Evolutionary conservation across 2,888 invertebrate genomes (phyloP).

Genomic region (Archips xylosteana): DNA sequence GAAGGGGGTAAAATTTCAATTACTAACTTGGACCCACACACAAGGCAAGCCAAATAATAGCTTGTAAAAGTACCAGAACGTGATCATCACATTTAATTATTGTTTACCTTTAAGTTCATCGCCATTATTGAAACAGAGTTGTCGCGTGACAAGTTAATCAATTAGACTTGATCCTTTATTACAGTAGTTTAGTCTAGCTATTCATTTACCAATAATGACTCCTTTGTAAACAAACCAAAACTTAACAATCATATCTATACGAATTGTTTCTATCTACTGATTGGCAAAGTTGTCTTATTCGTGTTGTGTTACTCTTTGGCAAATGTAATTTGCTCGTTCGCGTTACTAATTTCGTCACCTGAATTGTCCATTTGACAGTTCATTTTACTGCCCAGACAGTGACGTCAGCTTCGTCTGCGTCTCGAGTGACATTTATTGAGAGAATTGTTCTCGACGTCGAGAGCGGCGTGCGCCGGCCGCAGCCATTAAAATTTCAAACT

Average conservation of each 20-base stretch:
- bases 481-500: slow-evolving; percentile 13
- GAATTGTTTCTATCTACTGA: slow-evolving; percentile 53
- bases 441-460: background rate
- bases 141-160: background rate
- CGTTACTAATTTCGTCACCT: slow-evolving; percentile 31
- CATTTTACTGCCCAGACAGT: slow-evolving; percentile 29
- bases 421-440: slow-evolving; percentile 33
- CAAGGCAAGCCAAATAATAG: no score
- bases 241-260: slow-evolving; percentile 21
- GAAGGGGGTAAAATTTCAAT: no score
- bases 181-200: slow-evolving; percentile 11
- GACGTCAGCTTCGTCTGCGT: slow-evolving; percentile 30
- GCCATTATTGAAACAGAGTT: background rate
- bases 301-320: slow-evolving; percentile 41
- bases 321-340: slow-evolving; percentile 8
- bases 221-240: slow-evolving; percentile 49
- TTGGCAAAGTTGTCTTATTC: slow-evolving; percentile 58
- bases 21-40: no score
- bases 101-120: background rate
- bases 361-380: slow-evolving; percentile 29
- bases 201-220: slow-evolving; percentile 8
- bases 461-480: background rate
- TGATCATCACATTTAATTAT: background rate
- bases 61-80: background rate
- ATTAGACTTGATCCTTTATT: slow-evolving; percentile 13